Evolutionary conservation across 2,888 invertebrate species (phyloP).

Genomic region (Heliconius hortense): DNA sequence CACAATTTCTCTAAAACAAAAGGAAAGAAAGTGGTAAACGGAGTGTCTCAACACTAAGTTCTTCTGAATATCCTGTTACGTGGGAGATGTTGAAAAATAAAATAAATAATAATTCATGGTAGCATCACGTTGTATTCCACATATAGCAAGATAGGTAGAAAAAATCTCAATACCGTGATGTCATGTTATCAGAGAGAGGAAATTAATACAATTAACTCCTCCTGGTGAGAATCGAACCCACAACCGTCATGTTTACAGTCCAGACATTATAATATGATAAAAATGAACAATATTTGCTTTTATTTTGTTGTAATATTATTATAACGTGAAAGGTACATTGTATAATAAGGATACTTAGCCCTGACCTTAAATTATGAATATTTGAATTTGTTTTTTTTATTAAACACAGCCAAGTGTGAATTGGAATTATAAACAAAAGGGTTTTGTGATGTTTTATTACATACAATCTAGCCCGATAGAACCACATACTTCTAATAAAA

Average conservation of each 20-base stretch:
- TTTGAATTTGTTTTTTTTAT: constrained; percentile 5
- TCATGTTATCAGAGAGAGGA: no score
- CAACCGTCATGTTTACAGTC: no score
- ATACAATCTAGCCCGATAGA: no score
- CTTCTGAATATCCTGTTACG: neutral
- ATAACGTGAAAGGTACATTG: constrained; percentile 13
- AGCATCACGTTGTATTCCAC: neutral
- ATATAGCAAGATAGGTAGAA: neutral
- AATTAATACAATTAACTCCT: no score
- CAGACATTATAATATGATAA: no score
- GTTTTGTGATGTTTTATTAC: neutral
- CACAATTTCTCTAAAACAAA: no score
- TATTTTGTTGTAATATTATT: neutral
- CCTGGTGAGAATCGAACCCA: no score
- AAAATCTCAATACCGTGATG: neutral
- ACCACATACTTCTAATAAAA: no score
- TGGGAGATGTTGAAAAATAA: neutral
- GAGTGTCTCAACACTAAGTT: no score
- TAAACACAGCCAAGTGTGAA: neutral
- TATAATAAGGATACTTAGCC: constrained; percentile 11
- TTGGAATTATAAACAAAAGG: neutral
- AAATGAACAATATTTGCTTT: neutral
- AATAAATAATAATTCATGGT: no score
- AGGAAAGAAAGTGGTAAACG: neutral
- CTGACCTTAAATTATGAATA: constrained; percentile 16